These are phyloP conservation scores for Pomacea maculata DNA, from an alignment of 1,140 invertebrate genomes.

Conservation along the genomic window DNA sequence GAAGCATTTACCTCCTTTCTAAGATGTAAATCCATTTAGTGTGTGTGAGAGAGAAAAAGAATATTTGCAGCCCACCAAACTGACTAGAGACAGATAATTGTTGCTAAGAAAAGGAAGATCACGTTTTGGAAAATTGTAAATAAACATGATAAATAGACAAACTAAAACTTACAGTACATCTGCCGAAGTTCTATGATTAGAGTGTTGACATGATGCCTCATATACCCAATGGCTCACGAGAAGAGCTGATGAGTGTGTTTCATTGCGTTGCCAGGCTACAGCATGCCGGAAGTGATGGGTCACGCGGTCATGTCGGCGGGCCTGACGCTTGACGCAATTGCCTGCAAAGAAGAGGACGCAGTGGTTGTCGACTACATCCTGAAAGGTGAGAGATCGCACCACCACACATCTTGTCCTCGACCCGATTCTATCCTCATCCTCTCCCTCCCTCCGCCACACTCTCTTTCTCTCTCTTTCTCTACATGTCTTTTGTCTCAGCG, in stretches of 20 bases:
- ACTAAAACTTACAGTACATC: no score
- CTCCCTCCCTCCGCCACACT: not conserved
- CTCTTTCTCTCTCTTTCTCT: not conserved
- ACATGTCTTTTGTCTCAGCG: not conserved
- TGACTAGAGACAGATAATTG: no score
- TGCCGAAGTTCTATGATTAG: no score
- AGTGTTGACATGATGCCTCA: no score
- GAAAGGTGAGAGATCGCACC: slow-evolving; percentile 18
- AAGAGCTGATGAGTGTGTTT: not conserved
- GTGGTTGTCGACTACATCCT: slow-evolving; percentile 61
- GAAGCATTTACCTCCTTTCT: no score
- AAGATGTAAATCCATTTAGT: no score
- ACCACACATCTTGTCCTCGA: not conserved
- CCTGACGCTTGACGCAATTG: slow-evolving; percentile 59
- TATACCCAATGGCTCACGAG: no score
- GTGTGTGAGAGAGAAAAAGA: no score
- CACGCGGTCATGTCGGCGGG: slow-evolving; percentile 47
- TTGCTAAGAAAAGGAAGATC: no score
- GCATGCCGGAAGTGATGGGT: slow-evolving; percentile 56
- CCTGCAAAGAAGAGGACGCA: slow-evolving; percentile 60
- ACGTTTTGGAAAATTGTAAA: no score
- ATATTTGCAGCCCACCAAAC: no score
- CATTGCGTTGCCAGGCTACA: slow-evolving; percentile 28
- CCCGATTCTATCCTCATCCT: not conserved
- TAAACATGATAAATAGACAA: no score